These are phyloP conservation scores for Argyresthia albistria DNA, from an alignment of 2,888 invertebrate genomes.

Conservation along the genomic window DNA sequence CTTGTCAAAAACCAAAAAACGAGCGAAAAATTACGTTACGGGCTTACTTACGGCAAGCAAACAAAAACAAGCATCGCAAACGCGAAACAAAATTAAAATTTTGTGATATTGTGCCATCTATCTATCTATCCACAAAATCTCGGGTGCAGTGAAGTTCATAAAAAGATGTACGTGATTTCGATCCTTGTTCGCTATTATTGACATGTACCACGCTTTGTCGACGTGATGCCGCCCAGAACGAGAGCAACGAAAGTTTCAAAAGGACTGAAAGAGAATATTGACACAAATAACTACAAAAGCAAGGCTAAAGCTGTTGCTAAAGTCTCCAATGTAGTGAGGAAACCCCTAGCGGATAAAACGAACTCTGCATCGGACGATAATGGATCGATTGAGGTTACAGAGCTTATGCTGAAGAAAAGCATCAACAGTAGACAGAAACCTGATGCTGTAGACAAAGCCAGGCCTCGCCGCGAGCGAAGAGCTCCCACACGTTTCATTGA, in stretches of 20 bases:
- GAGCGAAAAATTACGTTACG: too few species aligned
- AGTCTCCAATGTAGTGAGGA: slow-evolving; percentile 25
- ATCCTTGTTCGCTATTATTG: too few species aligned
- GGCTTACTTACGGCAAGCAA: too few species aligned
- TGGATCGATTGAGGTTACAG: slow-evolving; percentile 22
- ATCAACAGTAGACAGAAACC: slow-evolving; percentile 8
- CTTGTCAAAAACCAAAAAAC: too few species aligned
- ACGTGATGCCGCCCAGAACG: slow-evolving; percentile 44
- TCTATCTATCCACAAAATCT: too few species aligned
- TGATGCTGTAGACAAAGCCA: slow-evolving; percentile 12
- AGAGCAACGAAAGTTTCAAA: slow-evolving; percentile 32
- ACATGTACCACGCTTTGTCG: too few species aligned
- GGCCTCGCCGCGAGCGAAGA: slow-evolving; percentile 36
- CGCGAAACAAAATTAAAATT: too few species aligned
- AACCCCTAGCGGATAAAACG: slow-evolving; percentile 51
- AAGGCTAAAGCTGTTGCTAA: slow-evolving; percentile 22
- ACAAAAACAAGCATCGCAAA: too few species aligned
- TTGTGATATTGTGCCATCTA: too few species aligned
- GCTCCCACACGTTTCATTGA: slow-evolving; percentile 36
- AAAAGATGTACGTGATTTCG: too few species aligned
- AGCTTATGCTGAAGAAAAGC: slow-evolving; percentile 14
- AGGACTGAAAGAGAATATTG: slow-evolving; percentile 42
- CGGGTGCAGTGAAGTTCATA: too few species aligned
- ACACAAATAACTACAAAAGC: slow-evolving; percentile 15
- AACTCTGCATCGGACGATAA: slow-evolving; percentile 57